A percentile compares a stretch with the other conserved stretches of the same genome.
These are phyloP conservation scores for Brotogeris chrysoptera DNA, from an alignment of 2,797 vertebrate species.

Conservation along the genomic window DNA sequence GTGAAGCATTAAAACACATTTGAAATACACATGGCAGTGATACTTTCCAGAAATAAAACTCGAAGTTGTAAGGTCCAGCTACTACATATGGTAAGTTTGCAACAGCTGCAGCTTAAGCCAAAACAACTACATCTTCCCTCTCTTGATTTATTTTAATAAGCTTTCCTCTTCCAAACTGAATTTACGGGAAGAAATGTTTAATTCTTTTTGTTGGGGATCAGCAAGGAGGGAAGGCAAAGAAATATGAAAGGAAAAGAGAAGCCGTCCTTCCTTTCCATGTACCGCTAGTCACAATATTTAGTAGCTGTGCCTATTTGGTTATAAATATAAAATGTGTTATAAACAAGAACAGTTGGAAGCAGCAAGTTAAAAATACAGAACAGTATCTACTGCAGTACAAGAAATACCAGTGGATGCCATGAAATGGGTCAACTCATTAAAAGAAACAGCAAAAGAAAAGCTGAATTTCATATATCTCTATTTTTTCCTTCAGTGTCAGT, in stretches of 20 bases:
- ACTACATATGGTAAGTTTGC: neutral
- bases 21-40: neutral
- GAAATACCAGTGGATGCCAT: neutral
- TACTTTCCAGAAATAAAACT: slow-evolving; percentile 7
- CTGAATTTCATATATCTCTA: neutral
- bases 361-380: neutral
- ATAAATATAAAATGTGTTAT: neutral
- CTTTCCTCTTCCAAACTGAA: neutral
- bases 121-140: neutral
- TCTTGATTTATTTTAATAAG: neutral
- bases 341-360: neutral
- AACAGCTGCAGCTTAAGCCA: neutral
- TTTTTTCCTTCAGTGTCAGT: neutral
- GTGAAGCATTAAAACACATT: neutral
- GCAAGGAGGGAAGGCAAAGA: neutral
- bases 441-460: neutral
- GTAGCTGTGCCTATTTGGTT: neutral
- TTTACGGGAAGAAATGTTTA: neutral
- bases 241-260: neutral
- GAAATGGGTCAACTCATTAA: neutral
- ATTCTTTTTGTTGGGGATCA: neutral
- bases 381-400: neutral
- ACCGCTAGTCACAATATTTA: neutral
- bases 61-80: neutral
- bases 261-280: neutral